Conservation (phyloP, 1,140 invertebrate genomes). For the Dreissena rostriformis region DNA sequence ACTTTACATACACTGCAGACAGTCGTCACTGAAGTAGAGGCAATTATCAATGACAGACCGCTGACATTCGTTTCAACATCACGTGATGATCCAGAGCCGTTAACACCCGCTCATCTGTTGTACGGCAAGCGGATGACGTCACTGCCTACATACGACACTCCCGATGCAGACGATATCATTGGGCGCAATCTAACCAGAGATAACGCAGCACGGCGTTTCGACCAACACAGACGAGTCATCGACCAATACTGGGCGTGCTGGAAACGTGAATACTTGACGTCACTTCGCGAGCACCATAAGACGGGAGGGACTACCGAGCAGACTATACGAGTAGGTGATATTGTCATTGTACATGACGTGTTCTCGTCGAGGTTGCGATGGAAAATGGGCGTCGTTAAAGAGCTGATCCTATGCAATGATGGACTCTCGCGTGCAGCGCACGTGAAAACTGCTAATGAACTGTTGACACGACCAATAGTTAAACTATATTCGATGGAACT, state of each 20-base stretch:
- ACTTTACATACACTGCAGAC: conserved; percentile 50
- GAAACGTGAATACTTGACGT: neutral
- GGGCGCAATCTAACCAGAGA: too few species aligned
- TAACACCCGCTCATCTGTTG: neutral
- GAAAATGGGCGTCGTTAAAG: neutral
- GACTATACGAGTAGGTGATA: neutral
- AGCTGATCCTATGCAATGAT: neutral
- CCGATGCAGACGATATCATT: neutral
- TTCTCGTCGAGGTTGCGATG: neutral
- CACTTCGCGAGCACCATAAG: neutral
- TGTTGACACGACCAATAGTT: neutral
- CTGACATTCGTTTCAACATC: neutral
- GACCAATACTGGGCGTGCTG: neutral
- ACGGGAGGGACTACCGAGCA: neutral
- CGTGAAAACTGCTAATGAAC: neutral
- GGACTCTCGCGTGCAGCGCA: neutral
- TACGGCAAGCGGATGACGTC: neutral
- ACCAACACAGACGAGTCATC: neutral
- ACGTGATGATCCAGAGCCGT: neutral
- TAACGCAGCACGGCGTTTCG: neutral
- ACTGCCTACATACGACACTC: neutral
- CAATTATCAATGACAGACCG: neutral
- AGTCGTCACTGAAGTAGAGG: conserved; percentile 9
- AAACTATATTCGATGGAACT: conserved; percentile 5
- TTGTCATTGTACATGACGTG: neutral